Evolutionary conservation across 2,888 invertebrate genomes (phyloP), one percentile per base, ranked within the genome.

Genomic region (Margaritifera margaritifera): DNA sequence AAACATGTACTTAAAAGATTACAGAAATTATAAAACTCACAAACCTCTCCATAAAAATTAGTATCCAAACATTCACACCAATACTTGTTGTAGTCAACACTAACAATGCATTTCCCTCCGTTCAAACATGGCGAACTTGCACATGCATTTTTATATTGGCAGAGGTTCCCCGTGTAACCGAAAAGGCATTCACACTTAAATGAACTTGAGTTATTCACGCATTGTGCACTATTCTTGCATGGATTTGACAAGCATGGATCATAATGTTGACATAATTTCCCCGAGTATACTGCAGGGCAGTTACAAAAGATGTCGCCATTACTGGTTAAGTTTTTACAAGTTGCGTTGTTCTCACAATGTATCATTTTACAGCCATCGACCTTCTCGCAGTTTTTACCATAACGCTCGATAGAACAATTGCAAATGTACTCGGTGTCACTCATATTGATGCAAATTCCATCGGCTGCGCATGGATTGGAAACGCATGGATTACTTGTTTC

Each of bases 21-120:
- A 52, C 80, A 80, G 27, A 74, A 75, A 60, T 74, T 74, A 2
- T 68, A 64, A 64, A 67, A 92, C 89, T 96, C 95, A 88, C 97
- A 98, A 78, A 93, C 92, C 59, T 93, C 92, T 61, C 98, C 98
- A 6, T 93, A 93, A 88, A 94, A 98, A 1, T 98, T 97, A 20
- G 19, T 31, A 54, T 95, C 93, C 87, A 98, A 98, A 73, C 95
- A 93, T 83, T 98, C 98, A 79, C 94, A 91, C 86, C 93, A 97
- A 88, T 94, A 95, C 84, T 96, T 96, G 78, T 84, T 89, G 11
- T 77, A 79, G 25, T 66, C 73, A 22, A 31, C 59, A n/a, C 62
- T 68, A 5, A 78, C 53, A 22, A 69, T 55, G 62, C 85, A 85
- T 1, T 68, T 62, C 18, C 80, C 84, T 6, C 74, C 62, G 64